Base-by-base conservation (phyloP, 1,140 invertebrate species). In the Caenorhabditis inopinata region DNA sequence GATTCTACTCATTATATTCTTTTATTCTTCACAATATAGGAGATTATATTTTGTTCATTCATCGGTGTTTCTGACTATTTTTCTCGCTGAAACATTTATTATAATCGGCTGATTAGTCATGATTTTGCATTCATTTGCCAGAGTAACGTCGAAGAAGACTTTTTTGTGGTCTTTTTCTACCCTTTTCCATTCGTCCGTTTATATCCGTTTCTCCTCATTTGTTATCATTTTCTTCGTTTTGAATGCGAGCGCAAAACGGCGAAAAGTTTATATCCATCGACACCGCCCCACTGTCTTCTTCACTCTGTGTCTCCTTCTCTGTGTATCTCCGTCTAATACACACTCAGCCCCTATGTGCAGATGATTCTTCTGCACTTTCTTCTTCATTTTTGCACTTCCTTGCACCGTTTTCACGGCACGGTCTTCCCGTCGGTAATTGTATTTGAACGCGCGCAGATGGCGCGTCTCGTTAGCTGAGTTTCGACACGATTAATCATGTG, bases 171-270 rank as follows among this genome's bases (percentile, higher is more conserved):
- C 58, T 29, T n/a, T 16, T 7, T 7, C 27, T 58, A 4, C 12
- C 32, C 7, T 12, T 12, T 68, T 68, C 58, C 32, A 38, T 68
- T n/a, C 58, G 32, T 68, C 58, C 32, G 58, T 38, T 68, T 68
- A 29, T 68, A 68, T 68, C 58, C 32, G 58, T 68, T 68, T 68
- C 58, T 68, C 58, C 58, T 68, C 58, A 68, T 68, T 68, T 68
- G 58, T 68, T 68, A 68, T 68, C 58, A 68, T 68, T 32, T 68
- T 68, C 38, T 68, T 68, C 51, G 38, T 29, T 68, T 68, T 38
- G 11, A 9, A 21, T 38, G 32, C n/a, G 32, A 68, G 58, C 32
- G 58, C 58, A 11, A 68, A 68, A 38, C 58, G 58, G 58, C 58
- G 32, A 68, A 32, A 68, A 68, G 58, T 68, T 38, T 29, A 68